These are phyloP conservation scores for Drymodes brunneopygia DNA, from an alignment of 2,113 vertebrate species.

Conservation along the genomic window DNA sequence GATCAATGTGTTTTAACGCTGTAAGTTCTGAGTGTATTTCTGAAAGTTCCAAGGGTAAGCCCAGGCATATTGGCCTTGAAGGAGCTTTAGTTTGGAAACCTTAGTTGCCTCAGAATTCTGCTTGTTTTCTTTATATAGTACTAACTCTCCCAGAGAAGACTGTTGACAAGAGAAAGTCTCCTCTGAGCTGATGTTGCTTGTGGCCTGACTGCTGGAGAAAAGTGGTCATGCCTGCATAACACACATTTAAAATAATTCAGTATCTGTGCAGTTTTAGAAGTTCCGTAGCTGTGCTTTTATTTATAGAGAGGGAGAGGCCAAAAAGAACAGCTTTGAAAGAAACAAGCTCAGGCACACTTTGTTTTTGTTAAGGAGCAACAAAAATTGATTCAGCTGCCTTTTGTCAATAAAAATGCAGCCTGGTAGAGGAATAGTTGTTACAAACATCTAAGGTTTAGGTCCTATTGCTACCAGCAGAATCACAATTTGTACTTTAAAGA, in stretches of 20 bases:
- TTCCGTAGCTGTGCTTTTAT: constrained; percentile 5
- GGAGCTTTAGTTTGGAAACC: background rate
- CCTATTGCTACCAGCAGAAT: background rate
- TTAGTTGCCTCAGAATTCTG: background rate
- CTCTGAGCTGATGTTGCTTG: background rate
- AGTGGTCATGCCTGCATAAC: background rate
- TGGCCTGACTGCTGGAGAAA: background rate
- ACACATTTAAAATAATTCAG: background rate
- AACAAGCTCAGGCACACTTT: constrained; percentile 10
- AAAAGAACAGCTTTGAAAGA: constrained; percentile 2
- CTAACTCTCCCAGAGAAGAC: background rate
- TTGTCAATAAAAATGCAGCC: constrained; percentile 18
- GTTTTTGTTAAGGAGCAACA: background rate
- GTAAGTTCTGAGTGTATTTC: background rate
- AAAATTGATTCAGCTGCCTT: constrained; percentile 29
- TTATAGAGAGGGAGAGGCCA: background rate
- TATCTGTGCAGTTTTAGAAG: background rate
- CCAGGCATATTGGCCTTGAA: background rate
- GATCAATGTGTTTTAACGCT: constrained; percentile 1
- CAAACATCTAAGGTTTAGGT: background rate
- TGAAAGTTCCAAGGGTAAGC: background rate
- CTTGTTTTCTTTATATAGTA: background rate
- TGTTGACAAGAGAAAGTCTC: background rate
- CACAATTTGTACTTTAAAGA: background rate
- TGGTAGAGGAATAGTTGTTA: background rate